These are phyloP conservation scores for Catocala nupta DNA, from an alignment of 2,888 invertebrate species.

Conservation along the genomic window DNA sequence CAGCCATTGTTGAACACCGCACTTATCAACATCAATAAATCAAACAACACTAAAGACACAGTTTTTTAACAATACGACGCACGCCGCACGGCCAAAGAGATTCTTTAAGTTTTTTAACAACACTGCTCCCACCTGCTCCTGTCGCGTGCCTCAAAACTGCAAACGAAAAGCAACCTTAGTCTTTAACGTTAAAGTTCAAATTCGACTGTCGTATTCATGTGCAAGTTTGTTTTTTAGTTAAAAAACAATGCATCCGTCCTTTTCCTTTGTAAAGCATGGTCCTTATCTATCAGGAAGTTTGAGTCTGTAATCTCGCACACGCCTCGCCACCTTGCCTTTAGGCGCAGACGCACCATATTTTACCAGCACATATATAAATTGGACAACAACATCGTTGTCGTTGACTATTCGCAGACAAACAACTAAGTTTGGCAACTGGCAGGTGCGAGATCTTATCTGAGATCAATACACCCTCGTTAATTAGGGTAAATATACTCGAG, in stretches of 20 bases:
- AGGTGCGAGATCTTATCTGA: slow-evolving; percentile 80
- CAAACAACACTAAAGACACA: slow-evolving; percentile 64
- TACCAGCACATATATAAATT: slow-evolving; percentile 75
- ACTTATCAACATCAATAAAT: slow-evolving; percentile 54
- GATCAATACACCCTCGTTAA: slow-evolving; percentile 75
- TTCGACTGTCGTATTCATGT: slow-evolving; percentile 21
- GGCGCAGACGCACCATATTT: slow-evolving; percentile 67
- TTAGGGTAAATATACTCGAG: slow-evolving; percentile 70
- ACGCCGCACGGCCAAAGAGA: slow-evolving; percentile 69
- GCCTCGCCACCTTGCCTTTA: slow-evolving; percentile 79
- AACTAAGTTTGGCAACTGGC: slow-evolving; percentile 72
- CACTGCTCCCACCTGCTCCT: slow-evolving; percentile 82
- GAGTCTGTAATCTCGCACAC: slow-evolving; percentile 84
- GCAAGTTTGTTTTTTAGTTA: slow-evolving; percentile 73
- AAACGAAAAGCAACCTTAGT: slow-evolving; percentile 47
- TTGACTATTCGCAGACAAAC: slow-evolving; percentile 75
- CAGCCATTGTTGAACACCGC: slow-evolving; percentile 19
- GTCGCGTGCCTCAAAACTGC: slow-evolving; percentile 75
- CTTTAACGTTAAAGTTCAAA: slow-evolving; percentile 39
- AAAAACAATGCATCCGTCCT: slow-evolving; percentile 73
- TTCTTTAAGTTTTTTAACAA: slow-evolving; percentile 80
- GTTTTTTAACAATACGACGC: slow-evolving; percentile 70
- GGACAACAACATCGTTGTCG: slow-evolving; percentile 76
- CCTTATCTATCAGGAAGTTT: slow-evolving; percentile 82
- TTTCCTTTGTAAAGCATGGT: slow-evolving; percentile 71